These are phyloP conservation scores for Eristalinus sepulchralis DNA, from an alignment of 2,888 invertebrate species.

Conservation along the genomic window DNA sequence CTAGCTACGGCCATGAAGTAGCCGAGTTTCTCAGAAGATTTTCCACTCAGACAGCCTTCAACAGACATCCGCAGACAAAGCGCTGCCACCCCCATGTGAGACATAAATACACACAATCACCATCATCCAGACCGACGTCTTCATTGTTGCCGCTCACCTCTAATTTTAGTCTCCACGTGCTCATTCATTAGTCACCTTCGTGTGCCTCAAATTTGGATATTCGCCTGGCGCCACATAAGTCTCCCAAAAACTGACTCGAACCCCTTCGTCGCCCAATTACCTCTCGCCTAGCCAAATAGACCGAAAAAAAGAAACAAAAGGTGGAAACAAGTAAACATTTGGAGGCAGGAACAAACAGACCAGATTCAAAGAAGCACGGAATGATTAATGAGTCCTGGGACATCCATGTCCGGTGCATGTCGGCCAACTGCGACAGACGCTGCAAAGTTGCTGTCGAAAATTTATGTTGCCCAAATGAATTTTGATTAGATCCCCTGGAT, in stretches of 20 bases:
- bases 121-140: neutral
- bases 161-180: constrained; percentile 1
- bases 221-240: constrained; percentile 5
- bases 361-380: neutral
- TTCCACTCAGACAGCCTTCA: neutral
- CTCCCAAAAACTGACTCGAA: neutral
- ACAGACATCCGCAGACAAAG: neutral
- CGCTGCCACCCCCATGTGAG: neutral
- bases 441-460: constrained; percentile 51
- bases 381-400: constrained; percentile 43
- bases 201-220: constrained; percentile 4
- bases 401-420: constrained; percentile 6
- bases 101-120: neutral
- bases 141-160: neutral
- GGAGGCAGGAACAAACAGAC: neutral
- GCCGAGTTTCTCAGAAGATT: neutral
- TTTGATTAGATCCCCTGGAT: constrained; percentile 63
- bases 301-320: constrained; percentile 26
- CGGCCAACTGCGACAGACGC: constrained; percentile 40
- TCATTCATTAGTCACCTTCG: neutral
- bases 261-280: too few relatives aligned
- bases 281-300: constrained; percentile 22
- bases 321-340: constrained; percentile 30
- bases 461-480: constrained; percentile 64
- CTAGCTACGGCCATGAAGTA: neutral